Percentiles rank a stretch among this genome's conserved stretches.
Evolutionary conservation across 2,797 vertebrate species (phyloP).

Genomic region (Serranus cabrilla): DNA sequence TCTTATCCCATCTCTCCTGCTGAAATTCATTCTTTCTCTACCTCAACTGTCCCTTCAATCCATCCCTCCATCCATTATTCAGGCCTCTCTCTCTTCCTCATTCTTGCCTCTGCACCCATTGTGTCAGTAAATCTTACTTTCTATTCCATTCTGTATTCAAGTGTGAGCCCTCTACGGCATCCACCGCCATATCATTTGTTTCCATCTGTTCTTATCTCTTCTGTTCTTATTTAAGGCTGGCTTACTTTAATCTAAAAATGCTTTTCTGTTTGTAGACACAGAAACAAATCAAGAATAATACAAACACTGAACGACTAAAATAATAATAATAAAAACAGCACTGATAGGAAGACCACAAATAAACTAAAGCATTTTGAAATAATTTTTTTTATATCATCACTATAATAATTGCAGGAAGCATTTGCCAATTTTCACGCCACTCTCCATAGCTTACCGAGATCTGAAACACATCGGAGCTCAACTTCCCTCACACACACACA

Average conservation of each 20-base stretch:
- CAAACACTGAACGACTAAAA: conserved; percentile 14
- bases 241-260: conserved; percentile 17
- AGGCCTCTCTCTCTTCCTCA: conserved; percentile 47
- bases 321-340: background rate
- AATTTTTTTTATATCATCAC: background rate
- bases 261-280: background rate
- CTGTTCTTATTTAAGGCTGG: background rate
- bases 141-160: conserved; percentile 50
- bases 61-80: conserved; percentile 73
- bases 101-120: conserved; percentile 64
- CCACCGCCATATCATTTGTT: conserved; percentile 1
- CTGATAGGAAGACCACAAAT: background rate
- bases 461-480: background rate
- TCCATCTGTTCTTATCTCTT: conserved; percentile 14
- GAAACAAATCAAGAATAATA: conserved; percentile 11
- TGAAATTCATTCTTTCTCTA: conserved; percentile 68
- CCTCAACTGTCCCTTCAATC: conserved; percentile 54
- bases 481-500: background rate
- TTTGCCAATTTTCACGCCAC: background rate
- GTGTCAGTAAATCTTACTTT: conserved; percentile 69
- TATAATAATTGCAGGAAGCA: background rate
- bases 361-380: background rate
- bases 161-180: conserved; percentile 17
- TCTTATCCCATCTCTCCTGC: conserved; percentile 58
- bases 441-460: background rate